phyloP scores from a whole-genome alignment of 2,113 vertebrate species.

The Bambusicola thoracicus region DNA sequence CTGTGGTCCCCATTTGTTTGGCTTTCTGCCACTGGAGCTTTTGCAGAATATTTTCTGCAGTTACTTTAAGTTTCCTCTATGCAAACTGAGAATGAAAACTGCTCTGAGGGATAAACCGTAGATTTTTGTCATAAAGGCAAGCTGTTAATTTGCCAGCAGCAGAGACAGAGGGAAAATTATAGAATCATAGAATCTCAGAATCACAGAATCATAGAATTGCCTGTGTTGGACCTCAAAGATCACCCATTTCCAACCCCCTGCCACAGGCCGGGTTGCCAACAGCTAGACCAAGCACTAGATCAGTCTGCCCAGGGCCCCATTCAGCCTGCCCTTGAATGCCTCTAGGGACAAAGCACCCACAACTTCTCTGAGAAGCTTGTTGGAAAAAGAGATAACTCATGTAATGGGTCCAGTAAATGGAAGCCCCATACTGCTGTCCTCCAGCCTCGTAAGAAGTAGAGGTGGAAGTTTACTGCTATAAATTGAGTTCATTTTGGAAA shows the following conservation, averaged over 20 bases:
- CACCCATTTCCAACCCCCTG: no score
- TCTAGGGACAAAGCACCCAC: no score
- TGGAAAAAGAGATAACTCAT: background rate
- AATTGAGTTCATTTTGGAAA: background rate
- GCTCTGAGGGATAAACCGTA: conserved; percentile 36
- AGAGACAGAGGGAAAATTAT: background rate
- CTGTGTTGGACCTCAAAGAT: no score
- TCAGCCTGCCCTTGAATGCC: no score
- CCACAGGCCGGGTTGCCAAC: no score
- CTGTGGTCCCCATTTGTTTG: conserved; percentile 23
- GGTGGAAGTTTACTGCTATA: background rate
- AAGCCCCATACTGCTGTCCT: accelerated
- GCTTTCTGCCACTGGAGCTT: background rate
- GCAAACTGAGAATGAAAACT: conserved; percentile 7
- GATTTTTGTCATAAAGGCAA: conserved; percentile 15
- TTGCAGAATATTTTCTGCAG: conserved; percentile 44
- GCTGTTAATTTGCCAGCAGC: conserved; percentile 43
- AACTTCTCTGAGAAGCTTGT: no score
- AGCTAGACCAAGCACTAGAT: no score
- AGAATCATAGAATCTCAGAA: no score
- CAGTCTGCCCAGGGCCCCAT: no score
- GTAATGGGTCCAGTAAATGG: background rate
- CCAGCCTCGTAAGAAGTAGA: background rate
- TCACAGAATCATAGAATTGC: no score
- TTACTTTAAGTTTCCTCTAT: conserved; percentile 9